Base-by-base conservation (phyloP, 2,797 vertebrate genomes). In the Cyprinodon diabolis region DNA sequence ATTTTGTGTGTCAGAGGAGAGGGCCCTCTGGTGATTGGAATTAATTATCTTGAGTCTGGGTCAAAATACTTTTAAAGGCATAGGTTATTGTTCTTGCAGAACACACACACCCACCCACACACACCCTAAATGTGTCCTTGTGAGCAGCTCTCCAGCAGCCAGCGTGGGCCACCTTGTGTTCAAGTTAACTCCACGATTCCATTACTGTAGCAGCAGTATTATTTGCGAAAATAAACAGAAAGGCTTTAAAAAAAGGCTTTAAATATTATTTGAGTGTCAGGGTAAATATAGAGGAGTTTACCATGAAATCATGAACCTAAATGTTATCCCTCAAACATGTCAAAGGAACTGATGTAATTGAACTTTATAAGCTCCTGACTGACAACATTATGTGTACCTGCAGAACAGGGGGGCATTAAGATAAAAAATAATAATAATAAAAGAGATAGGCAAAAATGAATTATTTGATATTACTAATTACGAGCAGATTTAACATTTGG, bases 1-100 rank as follows among this genome's bases (percentile, higher is more conserved):
- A 80, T 86, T 93, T 86, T 86, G 71, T 86, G 80, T 91, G 91
- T 91, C 90, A 91, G 82, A 89, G 83, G 86, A 90, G 87, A 82
- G 75, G 57, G 63, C 37, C 70, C 86, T 78, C 63, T 84, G 91
- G 84, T 92, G 86, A 92, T 94, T 89, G 76, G 77, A 92, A 91
- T 90, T 90, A 92, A 94, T 94, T 93, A 93, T 87, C 77, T 79
- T 63, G 65, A 87, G 86, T 90, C 86, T 87, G 73, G 82, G 83
- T 77, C 75, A 85, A 84, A 87, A 83, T 80, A 72, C 87, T 89
- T 68, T 86, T 78, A 80, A 86, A 89, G 86, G 77, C 79, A 82
- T 84, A 82, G 86, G 74, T 89, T 89, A 83, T 82, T 82, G 84
- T 90, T 80, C 40, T 82, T 48, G 30, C 54, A 60, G 43, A 68